Evolutionary conservation across 2,113 vertebrate species (phyloP).

Genomic region (Lophius piscatorius): DNA sequence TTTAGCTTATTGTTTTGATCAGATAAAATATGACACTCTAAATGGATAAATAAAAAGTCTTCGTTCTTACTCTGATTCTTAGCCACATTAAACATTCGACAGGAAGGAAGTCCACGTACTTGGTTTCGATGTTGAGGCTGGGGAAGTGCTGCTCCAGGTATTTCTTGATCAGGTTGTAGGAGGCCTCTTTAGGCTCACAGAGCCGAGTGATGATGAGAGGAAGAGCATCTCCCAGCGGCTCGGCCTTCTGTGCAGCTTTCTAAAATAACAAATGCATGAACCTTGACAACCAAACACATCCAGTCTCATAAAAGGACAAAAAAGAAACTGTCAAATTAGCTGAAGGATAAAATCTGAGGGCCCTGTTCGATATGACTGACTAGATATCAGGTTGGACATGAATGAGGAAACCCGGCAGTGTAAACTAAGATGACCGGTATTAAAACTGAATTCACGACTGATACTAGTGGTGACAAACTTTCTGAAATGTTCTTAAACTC

Average conservation of each 20-base stretch:
- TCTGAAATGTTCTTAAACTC: background rate
- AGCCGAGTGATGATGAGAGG: conserved; percentile 96
- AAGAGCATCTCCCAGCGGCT: conserved; percentile 91
- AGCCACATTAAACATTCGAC: background rate
- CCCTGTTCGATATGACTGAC: no score
- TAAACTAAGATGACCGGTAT: background rate
- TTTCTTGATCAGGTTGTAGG: conserved; percentile 96
- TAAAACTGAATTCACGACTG: background rate
- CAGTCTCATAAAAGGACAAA: background rate
- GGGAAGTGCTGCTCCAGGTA: conserved; percentile 96
- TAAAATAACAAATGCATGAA: conserved; percentile 72
- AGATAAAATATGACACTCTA: no score
- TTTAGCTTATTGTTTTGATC: no score
- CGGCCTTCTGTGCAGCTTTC: conserved; percentile 79
- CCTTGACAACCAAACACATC: conserved; percentile 27
- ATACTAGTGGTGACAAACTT: background rate
- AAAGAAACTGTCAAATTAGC: background rate
- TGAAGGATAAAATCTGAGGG: no score
- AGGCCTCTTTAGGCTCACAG: conserved; percentile 98
- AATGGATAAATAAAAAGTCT: no score
- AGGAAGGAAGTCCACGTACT: conserved; percentile 71
- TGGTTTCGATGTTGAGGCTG: conserved; percentile 90
- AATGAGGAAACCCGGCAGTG: background rate
- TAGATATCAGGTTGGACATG: no score
- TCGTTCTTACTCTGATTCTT: background rate